Evolutionary conservation across 2,888 invertebrate species (phyloP).

Genomic region (Cataglyphis altisquamis): DNA sequence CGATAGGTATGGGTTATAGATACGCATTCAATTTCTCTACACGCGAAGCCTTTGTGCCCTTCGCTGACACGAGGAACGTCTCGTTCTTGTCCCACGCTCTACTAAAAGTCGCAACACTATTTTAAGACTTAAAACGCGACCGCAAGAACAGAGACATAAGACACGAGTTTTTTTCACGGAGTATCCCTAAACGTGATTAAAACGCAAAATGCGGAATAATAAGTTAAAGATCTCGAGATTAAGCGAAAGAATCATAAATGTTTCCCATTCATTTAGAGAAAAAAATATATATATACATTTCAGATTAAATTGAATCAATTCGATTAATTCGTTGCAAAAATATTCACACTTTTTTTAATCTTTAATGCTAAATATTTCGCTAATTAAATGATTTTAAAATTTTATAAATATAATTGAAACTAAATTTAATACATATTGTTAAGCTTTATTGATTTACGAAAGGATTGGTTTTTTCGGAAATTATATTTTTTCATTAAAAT

Average conservation of each 20-base stretch:
- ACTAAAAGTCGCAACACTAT: conserved; percentile 44
- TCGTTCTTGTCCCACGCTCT: conserved; percentile 38
- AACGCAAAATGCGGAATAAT: background rate
- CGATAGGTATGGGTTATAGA: conserved; percentile 23
- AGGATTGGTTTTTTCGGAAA: background rate
- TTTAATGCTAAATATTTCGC: background rate
- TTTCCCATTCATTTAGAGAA: background rate
- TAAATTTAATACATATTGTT: background rate
- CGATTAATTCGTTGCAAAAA: background rate
- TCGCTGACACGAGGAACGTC: conserved; percentile 24
- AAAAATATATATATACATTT: background rate
- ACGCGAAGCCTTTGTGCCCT: conserved; percentile 23
- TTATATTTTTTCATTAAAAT: background rate
- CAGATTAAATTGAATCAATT: background rate
- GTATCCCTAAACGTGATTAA: background rate
- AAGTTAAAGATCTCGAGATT: background rate
- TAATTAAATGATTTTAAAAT: background rate
- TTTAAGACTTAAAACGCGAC: conserved; percentile 22
- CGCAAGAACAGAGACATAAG: background rate
- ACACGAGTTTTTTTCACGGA: background rate
- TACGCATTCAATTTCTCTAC: conserved; percentile 40
- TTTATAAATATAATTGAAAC: background rate
- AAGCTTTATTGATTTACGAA: background rate
- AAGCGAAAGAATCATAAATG: background rate
- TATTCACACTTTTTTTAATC: background rate